Evolutionary conservation across 2,888 invertebrate genomes (phyloP).

Genomic region (Conus canariensis): DNA sequence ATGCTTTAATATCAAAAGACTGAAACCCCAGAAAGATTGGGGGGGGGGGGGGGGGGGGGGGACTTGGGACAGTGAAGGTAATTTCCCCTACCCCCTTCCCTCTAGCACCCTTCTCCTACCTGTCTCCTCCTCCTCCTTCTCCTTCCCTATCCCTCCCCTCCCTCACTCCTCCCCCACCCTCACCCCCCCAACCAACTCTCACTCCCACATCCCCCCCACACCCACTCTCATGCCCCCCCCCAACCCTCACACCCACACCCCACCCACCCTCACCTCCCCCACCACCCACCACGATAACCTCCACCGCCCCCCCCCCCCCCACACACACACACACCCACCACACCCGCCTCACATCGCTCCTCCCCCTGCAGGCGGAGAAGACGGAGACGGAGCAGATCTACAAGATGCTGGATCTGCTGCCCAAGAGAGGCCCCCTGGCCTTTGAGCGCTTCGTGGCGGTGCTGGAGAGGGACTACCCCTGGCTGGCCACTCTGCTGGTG

Average conservation of each 20-base stretch:
- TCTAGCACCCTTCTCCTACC: background rate
- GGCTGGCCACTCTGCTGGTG: constrained; percentile 61
- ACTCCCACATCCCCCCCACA: background rate
- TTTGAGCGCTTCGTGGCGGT: constrained; percentile 62
- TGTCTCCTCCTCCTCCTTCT: background rate
- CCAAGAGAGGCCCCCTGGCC: constrained; percentile 66
- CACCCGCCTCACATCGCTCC: no score
- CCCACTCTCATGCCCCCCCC: background rate
- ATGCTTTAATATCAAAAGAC: no score
- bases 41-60: no score
- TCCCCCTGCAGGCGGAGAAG: constrained; percentile 46
- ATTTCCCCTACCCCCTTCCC: background rate
- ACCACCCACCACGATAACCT: no score
- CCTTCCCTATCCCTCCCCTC: background rate
- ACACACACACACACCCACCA: no score
- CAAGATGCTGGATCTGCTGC: constrained; percentile 64
- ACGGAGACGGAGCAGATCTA: constrained; percentile 60
- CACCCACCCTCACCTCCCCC: no score
- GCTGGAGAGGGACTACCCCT: constrained; percentile 62
- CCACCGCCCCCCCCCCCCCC: no score
- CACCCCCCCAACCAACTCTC: background rate
- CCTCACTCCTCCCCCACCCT: background rate
- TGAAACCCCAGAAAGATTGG: no score
- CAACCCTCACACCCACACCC: no score
- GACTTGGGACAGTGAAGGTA: no score